A percentile compares a stretch with the other conserved stretches of the same genome.
These are phyloP conservation scores for Dendrolimus houi DNA, from an alignment of 2,888 invertebrate genomes.

Conservation along the genomic window DNA sequence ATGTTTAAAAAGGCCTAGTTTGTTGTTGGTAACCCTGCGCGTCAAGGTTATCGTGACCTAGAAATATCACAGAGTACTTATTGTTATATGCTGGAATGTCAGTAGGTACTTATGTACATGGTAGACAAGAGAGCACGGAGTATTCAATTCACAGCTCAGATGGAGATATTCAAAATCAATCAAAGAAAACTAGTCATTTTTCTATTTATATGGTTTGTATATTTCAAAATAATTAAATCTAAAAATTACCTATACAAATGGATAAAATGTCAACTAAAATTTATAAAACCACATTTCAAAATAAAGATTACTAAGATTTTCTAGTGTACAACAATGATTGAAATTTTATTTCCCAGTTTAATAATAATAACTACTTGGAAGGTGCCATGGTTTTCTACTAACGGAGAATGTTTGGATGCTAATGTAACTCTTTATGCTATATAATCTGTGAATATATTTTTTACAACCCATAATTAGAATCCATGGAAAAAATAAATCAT, in stretches of 20 bases:
- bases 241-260: slow-evolving; percentile 42
- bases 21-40: too few relatives aligned
- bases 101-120: too few relatives aligned
- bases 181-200: slow-evolving; percentile 19
- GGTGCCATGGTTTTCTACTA: slow-evolving; percentile 26
- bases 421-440: slow-evolving; percentile 26
- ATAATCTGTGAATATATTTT: slow-evolving; percentile 21
- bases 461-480: slow-evolving; percentile 24
- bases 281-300: slow-evolving; percentile 40
- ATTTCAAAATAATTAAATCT: slow-evolving; percentile 28
- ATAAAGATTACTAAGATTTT: slow-evolving; percentile 25
- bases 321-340: slow-evolving; percentile 3
- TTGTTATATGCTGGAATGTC: too few relatives aligned
- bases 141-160: background rate
- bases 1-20: too few relatives aligned
- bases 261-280: slow-evolving; percentile 28
- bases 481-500: slow-evolving; percentile 24
- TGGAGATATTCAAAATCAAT: background rate
- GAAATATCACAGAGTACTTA: too few relatives aligned
- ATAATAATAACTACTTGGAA: slow-evolving; percentile 43
- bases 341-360: slow-evolving; percentile 25
- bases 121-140: background rate
- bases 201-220: slow-evolving; percentile 25
- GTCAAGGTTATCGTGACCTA: too few relatives aligned
- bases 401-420: slow-evolving; percentile 27